Evolutionary conservation across 2,797 vertebrate genomes (phyloP), one percentile per base, ranked within the genome.

Genomic region (Notoglanidium macrostoma): DNA sequence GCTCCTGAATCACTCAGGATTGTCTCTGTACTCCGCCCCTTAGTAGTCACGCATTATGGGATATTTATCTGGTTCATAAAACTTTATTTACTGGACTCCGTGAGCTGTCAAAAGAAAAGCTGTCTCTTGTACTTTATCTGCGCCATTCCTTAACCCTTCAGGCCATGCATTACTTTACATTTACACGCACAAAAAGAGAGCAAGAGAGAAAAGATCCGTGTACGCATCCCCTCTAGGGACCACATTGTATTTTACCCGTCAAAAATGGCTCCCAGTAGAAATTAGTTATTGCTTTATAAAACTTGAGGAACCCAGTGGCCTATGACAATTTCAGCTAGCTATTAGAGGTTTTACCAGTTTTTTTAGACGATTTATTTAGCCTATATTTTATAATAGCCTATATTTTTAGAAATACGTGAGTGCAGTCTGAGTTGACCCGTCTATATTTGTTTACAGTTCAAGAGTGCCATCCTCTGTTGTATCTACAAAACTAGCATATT

Each of bases 381-480:
- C 46, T 54, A 35, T 35, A 14, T 46, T 12, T 54, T 84, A n/a
- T n/a, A 3, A 19, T 78, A 10, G 46, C 46, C 46, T 54, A 35
- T 35, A 14, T 46, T 12, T 54, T 84, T 14, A 32, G 17, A 35
- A 72, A 11, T 15, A n/a, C 5, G 2, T 7, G 35, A 11, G 14
- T 84, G 32, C 54, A 73, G 29, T 61, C 21, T 63, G 10, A 65
- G 21, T 29, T 86, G 4, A 74, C 14, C 14, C 26, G 4, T 3
- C 10, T 83, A 5, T 72, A 67, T n/a, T 67, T 21, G 70, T 70
- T 35, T 82, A 74, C 59, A 54, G 67, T 67, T 76, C 21, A 65
- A 44, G 19, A 77, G 70, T 83, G 80, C 80, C 80, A 83, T 77
- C 80, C 32, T 54, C 55, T 87, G 85, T 80, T 73, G 4, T n/a